Percentiles rank a stretch among this genome's conserved stretches.
These are phyloP conservation scores for Sturnus vulgaris DNA, from an alignment of 2,113 vertebrate species.

Conservation along the genomic window DNA sequence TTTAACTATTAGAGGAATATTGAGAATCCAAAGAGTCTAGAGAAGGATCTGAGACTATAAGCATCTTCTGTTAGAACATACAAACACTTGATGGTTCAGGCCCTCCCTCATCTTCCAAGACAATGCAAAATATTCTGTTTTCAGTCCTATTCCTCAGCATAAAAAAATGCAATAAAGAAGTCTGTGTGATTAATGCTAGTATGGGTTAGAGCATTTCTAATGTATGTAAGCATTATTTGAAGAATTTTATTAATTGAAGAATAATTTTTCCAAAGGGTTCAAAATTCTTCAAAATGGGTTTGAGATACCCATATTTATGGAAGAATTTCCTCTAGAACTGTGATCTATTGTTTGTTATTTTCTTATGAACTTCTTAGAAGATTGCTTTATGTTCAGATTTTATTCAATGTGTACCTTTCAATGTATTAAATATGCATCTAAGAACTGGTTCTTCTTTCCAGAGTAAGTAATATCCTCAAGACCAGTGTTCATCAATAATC, in stretches of 20 bases:
- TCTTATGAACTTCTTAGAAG: neutral
- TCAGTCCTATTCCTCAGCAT: neutral
- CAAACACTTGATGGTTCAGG: neutral
- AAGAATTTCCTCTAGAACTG: neutral
- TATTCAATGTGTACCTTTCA: neutral
- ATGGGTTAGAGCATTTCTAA: neutral
- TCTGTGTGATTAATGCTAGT: neutral
- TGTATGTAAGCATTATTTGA: neutral
- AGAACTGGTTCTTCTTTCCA: neutral
- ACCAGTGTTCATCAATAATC: slow-evolving; percentile 17
- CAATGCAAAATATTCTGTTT: neutral
- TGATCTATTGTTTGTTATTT: neutral
- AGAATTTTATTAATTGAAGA: neutral
- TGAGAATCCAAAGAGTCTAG: neutral
- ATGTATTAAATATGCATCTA: neutral
- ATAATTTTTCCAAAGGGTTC: neutral
- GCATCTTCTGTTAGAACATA: neutral
- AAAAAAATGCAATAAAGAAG: neutral
- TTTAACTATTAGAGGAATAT: neutral
- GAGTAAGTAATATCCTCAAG: slow-evolving; percentile 21
- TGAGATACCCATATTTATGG: neutral
- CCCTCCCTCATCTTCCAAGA: neutral
- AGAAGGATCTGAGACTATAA: neutral
- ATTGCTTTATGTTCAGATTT: neutral
- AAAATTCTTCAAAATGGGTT: neutral